These are phyloP conservation scores for Chelonia mydas DNA, from an alignment of 2,797 vertebrate species.

Conservation along the genomic window DNA sequence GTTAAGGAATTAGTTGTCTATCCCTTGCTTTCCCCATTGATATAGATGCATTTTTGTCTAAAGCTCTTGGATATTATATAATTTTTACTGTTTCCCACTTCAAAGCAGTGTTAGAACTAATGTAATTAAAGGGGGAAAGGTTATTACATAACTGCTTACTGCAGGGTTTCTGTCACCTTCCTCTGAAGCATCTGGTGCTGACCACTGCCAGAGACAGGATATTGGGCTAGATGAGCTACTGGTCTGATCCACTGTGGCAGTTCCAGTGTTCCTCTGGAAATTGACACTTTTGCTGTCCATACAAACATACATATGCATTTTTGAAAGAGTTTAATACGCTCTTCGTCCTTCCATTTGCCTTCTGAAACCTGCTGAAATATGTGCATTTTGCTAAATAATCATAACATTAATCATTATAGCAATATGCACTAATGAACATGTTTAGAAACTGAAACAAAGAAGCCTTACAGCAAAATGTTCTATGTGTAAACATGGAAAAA, in stretches of 20 bases:
- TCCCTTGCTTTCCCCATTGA: background rate
- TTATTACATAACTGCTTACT: background rate
- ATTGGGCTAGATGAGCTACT: background rate
- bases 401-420: slow-evolving; percentile 29
- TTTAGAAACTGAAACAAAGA: background rate
- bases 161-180: background rate
- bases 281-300: background rate
- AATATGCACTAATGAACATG: slow-evolving; percentile 3
- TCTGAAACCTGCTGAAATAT: background rate
- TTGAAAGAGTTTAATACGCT: background rate
- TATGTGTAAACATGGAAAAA: background rate
- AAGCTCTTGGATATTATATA: background rate
- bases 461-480: background rate
- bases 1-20: background rate
- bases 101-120: background rate
- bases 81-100: background rate
- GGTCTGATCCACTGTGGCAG: background rate
- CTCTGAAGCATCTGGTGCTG: background rate
- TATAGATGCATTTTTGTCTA: background rate
- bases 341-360: background rate
- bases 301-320: fast-evolving
- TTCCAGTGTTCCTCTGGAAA: fast-evolving
- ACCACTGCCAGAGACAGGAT: background rate
- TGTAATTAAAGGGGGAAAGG: background rate
- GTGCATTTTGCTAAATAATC: slow-evolving; percentile 16